Conservation (phyloP, 1,140 invertebrate species). For the Neelides sp. region DNA sequence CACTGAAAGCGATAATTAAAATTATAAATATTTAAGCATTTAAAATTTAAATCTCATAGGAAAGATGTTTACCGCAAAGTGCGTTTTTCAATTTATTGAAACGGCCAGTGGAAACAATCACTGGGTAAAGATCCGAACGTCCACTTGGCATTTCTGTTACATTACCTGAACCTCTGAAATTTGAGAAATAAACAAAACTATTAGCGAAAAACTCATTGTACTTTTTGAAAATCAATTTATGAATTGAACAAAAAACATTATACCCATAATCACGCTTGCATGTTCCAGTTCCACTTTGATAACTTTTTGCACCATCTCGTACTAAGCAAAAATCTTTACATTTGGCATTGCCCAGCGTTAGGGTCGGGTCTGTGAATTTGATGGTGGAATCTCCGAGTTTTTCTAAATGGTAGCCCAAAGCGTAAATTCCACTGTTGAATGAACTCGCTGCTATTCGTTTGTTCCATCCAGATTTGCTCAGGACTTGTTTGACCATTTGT, state of each 20-base stretch:
- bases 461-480: conserved; percentile 27
- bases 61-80: conserved; percentile 15
- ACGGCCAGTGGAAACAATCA: conserved; percentile 24
- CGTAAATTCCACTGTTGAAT: background rate
- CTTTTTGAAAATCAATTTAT: too few relatives aligned
- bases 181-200: background rate
- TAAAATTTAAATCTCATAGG: background rate
- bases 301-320: conserved; percentile 28
- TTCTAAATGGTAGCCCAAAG: conserved; percentile 25
- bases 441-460: background rate
- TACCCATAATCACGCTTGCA: too few relatives aligned
- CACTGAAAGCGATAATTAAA: conserved; percentile 11
- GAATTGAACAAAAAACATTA: too few relatives aligned
- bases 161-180: background rate
- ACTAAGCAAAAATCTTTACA: conserved; percentile 30
- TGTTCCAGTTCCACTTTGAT: conserved; percentile 16
- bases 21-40: background rate
- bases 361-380: conserved; percentile 15
- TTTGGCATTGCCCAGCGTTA: conserved; percentile 14
- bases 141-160: conserved; percentile 2
- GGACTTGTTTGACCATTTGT: conserved; percentile 13
- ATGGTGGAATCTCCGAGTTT: conserved; percentile 21
- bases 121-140: conserved; percentile 21
- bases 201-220: too few relatives aligned
- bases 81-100: conserved; percentile 27